phyloP scores from a whole-genome alignment of 2,113 vertebrate genomes.

The Phoxinus phoxinus region DNA sequence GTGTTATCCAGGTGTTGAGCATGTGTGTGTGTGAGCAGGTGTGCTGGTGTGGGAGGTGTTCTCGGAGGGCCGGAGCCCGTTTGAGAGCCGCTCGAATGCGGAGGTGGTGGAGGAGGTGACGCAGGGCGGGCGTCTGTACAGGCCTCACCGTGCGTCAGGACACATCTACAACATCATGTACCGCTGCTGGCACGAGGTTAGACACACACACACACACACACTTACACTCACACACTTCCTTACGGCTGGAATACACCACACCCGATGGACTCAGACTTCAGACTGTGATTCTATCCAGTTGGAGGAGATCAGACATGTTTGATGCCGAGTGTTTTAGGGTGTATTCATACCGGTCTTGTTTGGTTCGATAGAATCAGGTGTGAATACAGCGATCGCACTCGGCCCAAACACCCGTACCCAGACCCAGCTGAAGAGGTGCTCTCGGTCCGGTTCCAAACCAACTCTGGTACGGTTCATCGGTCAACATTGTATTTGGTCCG shows the following conservation, averaged over 20 bases:
- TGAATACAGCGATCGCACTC: no score
- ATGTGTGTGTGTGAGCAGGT: constrained; percentile 70
- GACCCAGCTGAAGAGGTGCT: no score
- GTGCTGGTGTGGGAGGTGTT: constrained; percentile 92
- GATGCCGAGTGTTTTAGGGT: not conserved
- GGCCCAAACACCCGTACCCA: no score
- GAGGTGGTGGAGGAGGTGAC: constrained; percentile 85
- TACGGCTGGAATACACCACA: not conserved
- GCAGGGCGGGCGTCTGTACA: constrained; percentile 82
- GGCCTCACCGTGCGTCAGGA: constrained; percentile 77
- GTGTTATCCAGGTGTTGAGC: not conserved
- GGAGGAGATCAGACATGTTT: not conserved
- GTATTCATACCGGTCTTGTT: no score
- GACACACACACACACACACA: constrained; percentile 21
- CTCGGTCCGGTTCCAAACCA: no score
- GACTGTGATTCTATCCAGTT: no score
- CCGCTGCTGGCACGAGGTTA: constrained; percentile 89
- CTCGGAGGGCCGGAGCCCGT: constrained; percentile 86
- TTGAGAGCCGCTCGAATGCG: constrained; percentile 81
- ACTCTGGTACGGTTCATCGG: no score
- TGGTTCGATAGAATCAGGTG: no score
- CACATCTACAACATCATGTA: constrained; percentile 85
- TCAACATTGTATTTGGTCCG: no score
- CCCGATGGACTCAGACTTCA: no score
- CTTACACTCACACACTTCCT: not conserved